A percentile compares a stretch with the other conserved stretches of the same genome.
These are phyloP conservation scores for Caenorhabditis becei DNA, from an alignment of 2,888 invertebrate species.

Conservation along the genomic window DNA sequence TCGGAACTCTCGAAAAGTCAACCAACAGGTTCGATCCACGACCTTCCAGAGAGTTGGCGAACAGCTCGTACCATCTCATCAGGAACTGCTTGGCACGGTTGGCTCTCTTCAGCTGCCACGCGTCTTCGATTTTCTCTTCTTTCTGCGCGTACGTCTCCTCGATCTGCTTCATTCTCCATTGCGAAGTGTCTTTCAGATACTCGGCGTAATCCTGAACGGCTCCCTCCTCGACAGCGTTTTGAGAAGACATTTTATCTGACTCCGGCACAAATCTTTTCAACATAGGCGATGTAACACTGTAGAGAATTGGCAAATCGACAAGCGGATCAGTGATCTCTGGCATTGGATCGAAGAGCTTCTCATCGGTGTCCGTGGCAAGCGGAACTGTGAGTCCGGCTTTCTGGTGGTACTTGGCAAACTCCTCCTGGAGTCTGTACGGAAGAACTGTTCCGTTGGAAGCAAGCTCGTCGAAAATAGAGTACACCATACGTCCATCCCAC, in stretches of 20 bases:
- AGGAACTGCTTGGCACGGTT: conserved; percentile 72
- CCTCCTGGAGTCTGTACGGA: conserved; percentile 78
- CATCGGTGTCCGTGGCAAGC: conserved; percentile 76
- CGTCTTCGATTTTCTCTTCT: conserved; percentile 73
- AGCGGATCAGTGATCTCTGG: conserved; percentile 67
- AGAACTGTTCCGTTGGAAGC: conserved; percentile 71
- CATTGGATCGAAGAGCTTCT: conserved; percentile 73
- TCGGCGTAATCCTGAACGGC: conserved; percentile 70
- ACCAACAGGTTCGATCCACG: conserved; percentile 77
- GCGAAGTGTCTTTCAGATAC: conserved; percentile 62
- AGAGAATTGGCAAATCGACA: conserved; percentile 66
- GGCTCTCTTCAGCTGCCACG: conserved; percentile 69
- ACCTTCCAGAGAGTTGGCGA: conserved; percentile 80
- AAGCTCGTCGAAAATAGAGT: conserved; percentile 72
- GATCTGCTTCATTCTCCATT: conserved; percentile 76
- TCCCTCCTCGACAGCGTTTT: conserved; percentile 63
- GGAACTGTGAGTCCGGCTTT: conserved; percentile 74
- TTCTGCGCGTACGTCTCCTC: conserved; percentile 73
- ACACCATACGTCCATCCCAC: conserved; percentile 80
- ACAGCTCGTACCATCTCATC: conserved; percentile 79
- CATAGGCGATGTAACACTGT: conserved; percentile 68
- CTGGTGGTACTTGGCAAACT: conserved; percentile 75
- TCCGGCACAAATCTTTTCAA: conserved; percentile 75
- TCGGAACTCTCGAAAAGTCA: conserved; percentile 79
- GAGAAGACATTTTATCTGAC: conserved; percentile 57